These are phyloP conservation scores for Galaxea fascicularis DNA, from an alignment of 92 coral and sea anemone genomes.

Conservation along the genomic window DNA sequence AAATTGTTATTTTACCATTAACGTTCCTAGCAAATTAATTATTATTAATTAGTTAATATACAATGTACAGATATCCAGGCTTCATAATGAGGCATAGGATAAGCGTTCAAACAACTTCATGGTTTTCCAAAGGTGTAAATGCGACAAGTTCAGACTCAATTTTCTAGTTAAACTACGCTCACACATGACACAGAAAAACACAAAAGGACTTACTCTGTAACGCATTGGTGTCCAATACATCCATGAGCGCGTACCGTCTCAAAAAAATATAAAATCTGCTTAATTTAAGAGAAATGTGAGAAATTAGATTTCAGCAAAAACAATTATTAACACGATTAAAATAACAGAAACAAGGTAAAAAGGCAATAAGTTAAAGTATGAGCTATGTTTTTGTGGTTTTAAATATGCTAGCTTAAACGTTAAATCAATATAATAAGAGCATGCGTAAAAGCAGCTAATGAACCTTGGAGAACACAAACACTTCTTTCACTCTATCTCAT, in stretches of 20 bases:
- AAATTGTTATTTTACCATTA: no score
- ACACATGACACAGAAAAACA: no score
- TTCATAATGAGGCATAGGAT: not conserved
- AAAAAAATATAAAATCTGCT: no score
- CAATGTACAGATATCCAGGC: not conserved
- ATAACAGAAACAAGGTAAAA: not conserved
- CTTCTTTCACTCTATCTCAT: not conserved
- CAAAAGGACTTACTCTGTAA: no score
- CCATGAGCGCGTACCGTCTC: no score
- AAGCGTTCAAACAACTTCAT: not conserved
- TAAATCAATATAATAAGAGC: not conserved
- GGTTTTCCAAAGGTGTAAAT: not conserved
- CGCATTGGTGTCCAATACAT: no score
- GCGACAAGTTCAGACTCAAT: not conserved
- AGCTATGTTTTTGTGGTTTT: not conserved
- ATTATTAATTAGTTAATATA: not conserved
- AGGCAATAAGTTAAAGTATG: not conserved
- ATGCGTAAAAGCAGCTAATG: not conserved
- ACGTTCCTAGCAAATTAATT: not conserved
- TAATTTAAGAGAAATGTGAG: not conserved
- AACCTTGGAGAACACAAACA: slow-evolving; percentile 44
- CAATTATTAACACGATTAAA: not conserved
- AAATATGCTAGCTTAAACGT: not conserved
- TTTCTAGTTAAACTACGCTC: no score
- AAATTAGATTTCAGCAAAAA: not conserved